A percentile compares a stretch with the other conserved stretches of the same genome.
phyloP scores from a whole-genome alignment of 2,888 invertebrate species.

The Sycophila texana region DNA sequence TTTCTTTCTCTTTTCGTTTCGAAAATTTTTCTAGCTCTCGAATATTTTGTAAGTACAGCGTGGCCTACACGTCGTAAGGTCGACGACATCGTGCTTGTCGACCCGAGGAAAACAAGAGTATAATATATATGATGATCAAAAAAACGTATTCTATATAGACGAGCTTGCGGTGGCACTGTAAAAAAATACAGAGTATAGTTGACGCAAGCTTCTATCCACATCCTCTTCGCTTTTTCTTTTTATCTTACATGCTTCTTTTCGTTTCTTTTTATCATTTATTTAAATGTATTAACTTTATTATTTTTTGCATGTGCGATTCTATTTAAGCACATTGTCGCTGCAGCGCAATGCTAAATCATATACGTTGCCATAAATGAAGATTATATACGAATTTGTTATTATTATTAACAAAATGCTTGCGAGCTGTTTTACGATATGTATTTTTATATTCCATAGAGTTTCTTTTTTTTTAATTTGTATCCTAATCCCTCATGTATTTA shows the following conservation, averaged over 20 bases:
- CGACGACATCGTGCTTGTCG: not conserved
- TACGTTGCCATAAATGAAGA: constrained; percentile 38
- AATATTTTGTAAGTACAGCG: constrained; percentile 4
- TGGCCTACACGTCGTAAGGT: not conserved
- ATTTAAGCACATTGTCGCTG: constrained; percentile 26
- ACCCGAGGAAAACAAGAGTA: not conserved
- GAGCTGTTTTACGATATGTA: constrained; percentile 29
- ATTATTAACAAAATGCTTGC: constrained; percentile 10
- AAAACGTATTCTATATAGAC: not conserved
- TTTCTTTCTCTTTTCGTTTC: constrained; percentile 8
- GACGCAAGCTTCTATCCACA: constrained; percentile 3
- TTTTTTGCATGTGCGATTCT: constrained; percentile 8
- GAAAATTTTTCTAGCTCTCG: constrained; percentile 27
- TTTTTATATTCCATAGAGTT: constrained; percentile 41
- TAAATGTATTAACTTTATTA: constrained; percentile 36
- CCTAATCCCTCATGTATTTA: constrained; percentile 51
- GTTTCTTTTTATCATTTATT: constrained; percentile 27
- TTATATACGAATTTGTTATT: constrained; percentile 13
- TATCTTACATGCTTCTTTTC: constrained; percentile 25
- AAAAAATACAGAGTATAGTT: not conserved
- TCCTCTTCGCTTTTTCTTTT: constrained; percentile 6
- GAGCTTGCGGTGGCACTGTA: not conserved
- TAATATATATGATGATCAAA: not conserved
- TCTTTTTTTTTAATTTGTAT: constrained; percentile 31
- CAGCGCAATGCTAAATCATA: constrained; percentile 21